A percentile compares a stretch with the other conserved stretches of the same genome.
Conservation (phyloP, 2,797 vertebrate species). For the Agapornis canus region DNA sequence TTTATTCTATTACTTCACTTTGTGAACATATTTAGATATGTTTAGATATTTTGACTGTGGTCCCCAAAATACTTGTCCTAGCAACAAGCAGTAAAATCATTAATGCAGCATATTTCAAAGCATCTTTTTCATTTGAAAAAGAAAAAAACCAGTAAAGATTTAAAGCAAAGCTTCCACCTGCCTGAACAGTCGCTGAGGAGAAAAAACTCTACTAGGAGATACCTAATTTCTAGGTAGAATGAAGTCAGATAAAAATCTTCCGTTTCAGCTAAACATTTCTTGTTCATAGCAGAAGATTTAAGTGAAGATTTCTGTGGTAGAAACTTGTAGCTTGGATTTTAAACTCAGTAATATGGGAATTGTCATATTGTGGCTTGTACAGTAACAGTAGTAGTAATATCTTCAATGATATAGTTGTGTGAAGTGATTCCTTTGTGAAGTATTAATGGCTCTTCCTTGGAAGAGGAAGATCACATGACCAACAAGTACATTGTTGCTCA, state of each 20-base stretch:
- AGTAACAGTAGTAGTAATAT: background rate
- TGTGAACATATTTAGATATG: background rate
- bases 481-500: background rate
- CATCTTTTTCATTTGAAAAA: background rate
- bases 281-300: background rate
- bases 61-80: background rate
- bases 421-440: background rate
- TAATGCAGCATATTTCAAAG: background rate
- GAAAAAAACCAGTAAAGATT: background rate
- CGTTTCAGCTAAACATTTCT: background rate
- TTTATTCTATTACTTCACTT: background rate
- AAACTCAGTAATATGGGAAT: background rate
- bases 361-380: background rate
- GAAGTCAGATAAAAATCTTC: background rate
- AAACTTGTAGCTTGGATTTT: background rate
- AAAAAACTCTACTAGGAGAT: background rate
- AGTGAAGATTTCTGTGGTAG: background rate
- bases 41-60: background rate
- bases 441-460: background rate
- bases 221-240: background rate
- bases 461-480: background rate
- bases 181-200: background rate
- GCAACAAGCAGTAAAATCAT: background rate
- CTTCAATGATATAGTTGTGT: background rate
- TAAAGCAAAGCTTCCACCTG: background rate